These are phyloP conservation scores for Heliconius hewitsoni DNA, from an alignment of 1,140 invertebrate genomes.

Conservation along the genomic window DNA sequence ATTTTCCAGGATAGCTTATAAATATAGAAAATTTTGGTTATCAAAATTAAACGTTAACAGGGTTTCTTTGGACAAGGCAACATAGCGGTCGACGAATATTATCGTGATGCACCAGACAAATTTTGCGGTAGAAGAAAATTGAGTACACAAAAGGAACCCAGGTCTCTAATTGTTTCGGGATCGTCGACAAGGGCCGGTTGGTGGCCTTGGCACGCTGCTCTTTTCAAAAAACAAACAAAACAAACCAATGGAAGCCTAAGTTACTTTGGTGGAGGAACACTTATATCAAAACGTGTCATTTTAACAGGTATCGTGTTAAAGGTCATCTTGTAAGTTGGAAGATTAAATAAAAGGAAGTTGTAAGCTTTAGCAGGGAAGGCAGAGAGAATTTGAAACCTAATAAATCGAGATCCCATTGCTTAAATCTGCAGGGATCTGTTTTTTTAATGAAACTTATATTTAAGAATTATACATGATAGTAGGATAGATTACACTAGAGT, in stretches of 20 bases:
- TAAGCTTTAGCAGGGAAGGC: too few relatives aligned
- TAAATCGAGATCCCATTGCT: too few relatives aligned
- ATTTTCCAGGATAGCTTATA: too few relatives aligned
- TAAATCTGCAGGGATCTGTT: too few relatives aligned
- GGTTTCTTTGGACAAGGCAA: neutral
- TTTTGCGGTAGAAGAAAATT: conserved; percentile 51
- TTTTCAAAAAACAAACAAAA: conserved; percentile 84
- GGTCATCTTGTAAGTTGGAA: too few relatives aligned
- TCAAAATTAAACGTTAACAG: neutral
- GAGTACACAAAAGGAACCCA: conserved; percentile 35
- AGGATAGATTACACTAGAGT: too few relatives aligned
- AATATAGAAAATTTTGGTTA: too few relatives aligned
- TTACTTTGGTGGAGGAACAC: conserved; percentile 60
- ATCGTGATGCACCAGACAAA: conserved; percentile 21
- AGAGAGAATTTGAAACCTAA: too few relatives aligned
- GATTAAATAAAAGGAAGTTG: too few relatives aligned
- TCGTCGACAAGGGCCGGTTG: conserved; percentile 82
- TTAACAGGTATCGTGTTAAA: neutral
- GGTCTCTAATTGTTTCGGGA: conserved; percentile 52
- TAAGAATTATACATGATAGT: too few relatives aligned
- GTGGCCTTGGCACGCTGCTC: conserved; percentile 92
- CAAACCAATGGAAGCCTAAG: conserved; percentile 60
- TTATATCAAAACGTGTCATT: conserved; percentile 48
- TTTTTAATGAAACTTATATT: too few relatives aligned
- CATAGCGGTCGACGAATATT: neutral